Conservation (phyloP, 2,888 invertebrate genomes). For the Cerceris ruficornis region DNA sequence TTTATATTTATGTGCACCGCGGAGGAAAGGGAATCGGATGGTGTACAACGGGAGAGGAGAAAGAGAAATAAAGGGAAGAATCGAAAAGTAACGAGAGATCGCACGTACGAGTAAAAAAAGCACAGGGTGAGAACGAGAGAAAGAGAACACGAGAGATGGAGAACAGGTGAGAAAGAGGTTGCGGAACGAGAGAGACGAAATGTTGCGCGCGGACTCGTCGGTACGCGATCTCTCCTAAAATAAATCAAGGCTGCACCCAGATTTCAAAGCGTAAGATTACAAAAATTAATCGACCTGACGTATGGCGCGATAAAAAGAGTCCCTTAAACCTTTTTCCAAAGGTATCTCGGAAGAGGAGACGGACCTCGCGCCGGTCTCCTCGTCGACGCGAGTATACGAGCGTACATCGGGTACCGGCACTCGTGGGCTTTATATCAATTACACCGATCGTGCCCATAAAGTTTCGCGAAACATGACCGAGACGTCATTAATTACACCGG, state of each 20-base stretch:
- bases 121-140: not conserved
- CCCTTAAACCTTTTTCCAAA: constrained; percentile 10
- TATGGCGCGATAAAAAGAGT: constrained; percentile 63
- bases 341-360: constrained; percentile 21
- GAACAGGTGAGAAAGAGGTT: not conserved
- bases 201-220: constrained; percentile 54
- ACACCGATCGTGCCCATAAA: constrained; percentile 65
- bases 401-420: constrained; percentile 31
- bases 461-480: constrained; percentile 58
- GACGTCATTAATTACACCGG: constrained; percentile 59
- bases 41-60: constrained; percentile 32
- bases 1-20: constrained; percentile 70
- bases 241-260: constrained; percentile 72
- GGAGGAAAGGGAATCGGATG: constrained; percentile 20
- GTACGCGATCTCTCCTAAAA: constrained; percentile 68
- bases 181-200: constrained; percentile 8
- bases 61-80: constrained; percentile 4
- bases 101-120: constrained; percentile 16
- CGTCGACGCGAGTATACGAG: constrained; percentile 11
- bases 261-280: constrained; percentile 70
- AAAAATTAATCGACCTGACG: constrained; percentile 69
- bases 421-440: constrained; percentile 63
- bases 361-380: constrained; percentile 19
- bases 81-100: constrained; percentile 33
- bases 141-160: constrained; percentile 1